phyloP scores from a whole-genome alignment of 2,113 vertebrate species.

The Bufo gargarizans region DNA sequence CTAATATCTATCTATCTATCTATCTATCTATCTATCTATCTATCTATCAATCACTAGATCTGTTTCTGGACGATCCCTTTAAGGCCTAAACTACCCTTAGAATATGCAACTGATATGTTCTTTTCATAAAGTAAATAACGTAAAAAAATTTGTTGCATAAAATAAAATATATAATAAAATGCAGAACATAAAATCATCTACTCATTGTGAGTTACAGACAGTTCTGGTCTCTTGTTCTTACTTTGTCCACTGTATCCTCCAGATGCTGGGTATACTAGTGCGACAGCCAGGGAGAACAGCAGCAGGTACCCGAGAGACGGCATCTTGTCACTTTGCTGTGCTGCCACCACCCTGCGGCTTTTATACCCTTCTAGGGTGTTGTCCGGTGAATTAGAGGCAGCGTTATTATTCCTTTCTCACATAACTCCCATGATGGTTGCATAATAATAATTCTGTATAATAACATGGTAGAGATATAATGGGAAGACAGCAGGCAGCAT shows the following conservation, averaged over 20 bases:
- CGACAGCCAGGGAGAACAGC: background rate
- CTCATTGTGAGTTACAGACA: background rate
- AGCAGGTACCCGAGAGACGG: background rate
- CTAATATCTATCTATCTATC: too few species aligned
- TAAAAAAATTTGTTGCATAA: too few species aligned
- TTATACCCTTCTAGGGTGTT: background rate
- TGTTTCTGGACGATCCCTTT: too few species aligned
- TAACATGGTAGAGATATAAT: background rate
- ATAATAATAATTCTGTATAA: background rate
- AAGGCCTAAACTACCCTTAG: too few species aligned
- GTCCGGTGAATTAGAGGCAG: background rate
- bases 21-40: too few species aligned
- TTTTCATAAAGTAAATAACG: too few species aligned
- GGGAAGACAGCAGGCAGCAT: background rate
- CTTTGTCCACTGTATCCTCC: background rate
- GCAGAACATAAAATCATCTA: background rate
- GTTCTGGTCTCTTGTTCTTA: background rate
- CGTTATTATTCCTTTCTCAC: background rate
- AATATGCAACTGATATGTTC: too few species aligned
- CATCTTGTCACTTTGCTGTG: background rate
- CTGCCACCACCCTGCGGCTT: background rate
- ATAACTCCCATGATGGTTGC: background rate
- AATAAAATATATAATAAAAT: too few species aligned
- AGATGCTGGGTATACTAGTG: background rate
- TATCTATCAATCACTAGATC: too few species aligned